A percentile compares a stretch with the other conserved stretches of the same genome.
Conservation (phyloP, 2,888 invertebrate species). For the Pterobdella sp. region DNA sequence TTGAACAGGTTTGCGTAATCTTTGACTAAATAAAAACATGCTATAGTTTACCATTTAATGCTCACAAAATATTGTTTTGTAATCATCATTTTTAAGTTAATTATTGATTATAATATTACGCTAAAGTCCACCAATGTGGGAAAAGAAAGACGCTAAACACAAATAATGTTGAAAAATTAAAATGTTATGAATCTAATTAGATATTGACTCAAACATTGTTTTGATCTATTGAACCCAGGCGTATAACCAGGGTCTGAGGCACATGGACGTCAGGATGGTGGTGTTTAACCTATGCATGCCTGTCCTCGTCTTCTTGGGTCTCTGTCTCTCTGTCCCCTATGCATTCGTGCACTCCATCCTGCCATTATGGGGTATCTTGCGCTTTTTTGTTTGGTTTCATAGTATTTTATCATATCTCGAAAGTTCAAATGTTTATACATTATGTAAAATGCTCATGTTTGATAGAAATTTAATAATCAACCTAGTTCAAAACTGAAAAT, state of each 20-base stretch:
- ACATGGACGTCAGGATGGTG: constrained; percentile 81
- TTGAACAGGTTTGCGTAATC: constrained; percentile 64
- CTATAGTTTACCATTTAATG: too few species aligned
- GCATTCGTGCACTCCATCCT: constrained; percentile 66
- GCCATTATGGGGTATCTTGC: constrained; percentile 48
- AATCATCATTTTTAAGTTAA: too few species aligned
- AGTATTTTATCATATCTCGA: neutral
- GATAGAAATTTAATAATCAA: neutral
- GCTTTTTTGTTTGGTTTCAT: neutral
- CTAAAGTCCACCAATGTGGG: too few species aligned
- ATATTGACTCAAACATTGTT: too few species aligned
- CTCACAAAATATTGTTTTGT: too few species aligned
- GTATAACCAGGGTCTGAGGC: constrained; percentile 82
- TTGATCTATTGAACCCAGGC: constrained; percentile 51
- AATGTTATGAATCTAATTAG: too few species aligned
- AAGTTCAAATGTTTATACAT: too few species aligned
- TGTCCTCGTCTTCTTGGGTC: constrained; percentile 75
- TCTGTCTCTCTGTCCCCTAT: constrained; percentile 87
- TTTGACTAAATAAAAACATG: too few species aligned
- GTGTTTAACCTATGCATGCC: constrained; percentile 79
- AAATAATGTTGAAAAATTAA: too few species aligned
- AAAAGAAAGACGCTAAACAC: too few species aligned
- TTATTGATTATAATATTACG: too few species aligned
- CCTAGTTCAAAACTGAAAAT: neutral
- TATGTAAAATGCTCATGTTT: neutral